Base-by-base conservation (phyloP, 2,888 invertebrate species). In the Lysandra coridon region DNA sequence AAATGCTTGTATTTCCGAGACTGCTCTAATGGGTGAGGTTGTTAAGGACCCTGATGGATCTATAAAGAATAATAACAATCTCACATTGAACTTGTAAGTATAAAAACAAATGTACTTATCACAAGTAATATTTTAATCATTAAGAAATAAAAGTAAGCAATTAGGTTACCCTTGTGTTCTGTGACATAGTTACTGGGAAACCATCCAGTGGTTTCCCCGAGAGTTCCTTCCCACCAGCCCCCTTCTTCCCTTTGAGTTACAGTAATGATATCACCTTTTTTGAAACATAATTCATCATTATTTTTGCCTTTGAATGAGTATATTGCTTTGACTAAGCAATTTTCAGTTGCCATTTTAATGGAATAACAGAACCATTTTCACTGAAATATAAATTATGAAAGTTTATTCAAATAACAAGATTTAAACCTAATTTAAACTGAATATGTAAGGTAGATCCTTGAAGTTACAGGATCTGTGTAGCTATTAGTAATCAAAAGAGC, bases 221-320 rank as follows among this genome's bases (percentile, higher is more conserved):
- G 95, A 10, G 99, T 99, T 17, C 99, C 99, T 95, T 99, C 99
- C 99, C 99, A 99, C 99, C 99, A 99, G 73, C 99, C 99, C 79
- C 99, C 99, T 87, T 99, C 99, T 87, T 98, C 97, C 80, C 96
- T 96, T 91, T 99, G 99, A 57, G 99, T 99, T 80, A 99, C 97
- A 62, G 98, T 98, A 85, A 99, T 99, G 84, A 99, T 95, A 92
- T 99, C 99, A 79, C 99, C 98, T 92, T 99, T 99, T 86, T 97
- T 97, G 91, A 99, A 99, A 89, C 98, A 98, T 84, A 99, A 92
- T 96, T 99, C 99, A 95, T 99, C 99, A 94, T 99, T 99, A 90
- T 99, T 99, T 89, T 97, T 97, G 83, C 99, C 99, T 93, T 98
- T 98, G 91, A 99, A 99, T 81, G 98, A 97, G 93, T 97, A 99